Evolutionary conservation across 2,797 vertebrate species (phyloP), one percentile per base, ranked within the genome.

Genomic region (Myoxocephalus aenaeus): DNA sequence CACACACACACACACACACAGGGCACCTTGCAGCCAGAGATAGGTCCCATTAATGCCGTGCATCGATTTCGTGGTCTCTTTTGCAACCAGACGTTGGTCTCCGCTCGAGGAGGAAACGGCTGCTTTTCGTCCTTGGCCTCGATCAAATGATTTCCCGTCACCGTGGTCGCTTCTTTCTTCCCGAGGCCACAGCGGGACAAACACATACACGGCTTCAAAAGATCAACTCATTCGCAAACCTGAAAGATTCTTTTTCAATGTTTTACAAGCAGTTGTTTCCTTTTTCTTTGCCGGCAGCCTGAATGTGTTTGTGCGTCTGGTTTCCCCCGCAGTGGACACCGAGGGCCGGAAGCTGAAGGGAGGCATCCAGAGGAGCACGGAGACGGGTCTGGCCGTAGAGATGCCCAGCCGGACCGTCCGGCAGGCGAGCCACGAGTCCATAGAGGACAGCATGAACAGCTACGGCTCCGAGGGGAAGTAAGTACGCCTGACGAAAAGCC

Each of bases 361-460:
- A 8, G 86, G 95, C 44, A 98, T 99, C 92, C 98, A 99, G 83
- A 95, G 98, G 85, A 99, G 98, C 94, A 99, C 98, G 0, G 98
- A 99, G 92, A 99, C 98, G 0, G 98, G 98, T 17, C 93, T 99
- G 86, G 98, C 98, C 0, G 97, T 99, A 0, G 98, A 99, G 89
- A 99, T 99, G 98, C 98, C 98, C 65, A 99, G 98, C 82, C 94
- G 97, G 75, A 99, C 98, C 0, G 93, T 99, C 62, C 96, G 98
- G 0, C 98, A 99, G 89, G 97, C 97, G 88, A 99, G 98, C 92
- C 98, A 99, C 0, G 98, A 99, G 93, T 99, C 98, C 84, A 99
- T 99, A 10, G 98, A 99, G 87, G 98, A 99, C 94, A 99, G 98
- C 93, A 98, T 99, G 97, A 99, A 98, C 94, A 99, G 98, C 94